Evolutionary conservation across 1,140 invertebrate species (phyloP).

Genomic region (Drosophila arizonae): DNA sequence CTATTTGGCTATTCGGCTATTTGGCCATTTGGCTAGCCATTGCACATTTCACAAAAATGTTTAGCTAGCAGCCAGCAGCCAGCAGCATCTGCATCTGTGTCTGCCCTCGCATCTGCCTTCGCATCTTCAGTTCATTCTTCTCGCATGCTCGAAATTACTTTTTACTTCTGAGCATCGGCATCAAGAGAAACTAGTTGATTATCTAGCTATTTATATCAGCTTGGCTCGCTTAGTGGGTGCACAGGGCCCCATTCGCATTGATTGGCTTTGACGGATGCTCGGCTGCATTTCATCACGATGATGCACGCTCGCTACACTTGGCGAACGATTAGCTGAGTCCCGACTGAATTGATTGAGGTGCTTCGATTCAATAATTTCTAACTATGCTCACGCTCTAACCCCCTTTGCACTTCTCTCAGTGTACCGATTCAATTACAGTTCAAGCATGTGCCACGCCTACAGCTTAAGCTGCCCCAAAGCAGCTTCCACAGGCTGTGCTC

Average conservation of each 20-base stretch:
- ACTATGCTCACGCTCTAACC: too few species aligned
- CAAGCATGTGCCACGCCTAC: too few species aligned
- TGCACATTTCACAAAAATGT: constrained; percentile 70
- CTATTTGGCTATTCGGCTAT: constrained; percentile 5
- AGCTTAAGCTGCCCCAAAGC: neutral
- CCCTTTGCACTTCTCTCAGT: too few species aligned
- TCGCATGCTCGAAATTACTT: too few species aligned
- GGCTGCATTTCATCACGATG: constrained; percentile 9
- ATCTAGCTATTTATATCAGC: constrained; percentile 29
- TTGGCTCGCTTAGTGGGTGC: constrained; percentile 16
- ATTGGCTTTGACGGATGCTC: neutral
- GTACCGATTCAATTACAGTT: too few species aligned
- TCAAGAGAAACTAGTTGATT: constrained; percentile 18
- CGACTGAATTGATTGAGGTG: too few species aligned
- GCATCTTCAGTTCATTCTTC: constrained; percentile 2
- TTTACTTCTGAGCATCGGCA: constrained; percentile 7
- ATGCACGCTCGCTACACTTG: neutral
- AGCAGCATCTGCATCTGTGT: constrained; percentile 22
- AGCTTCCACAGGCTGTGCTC: neutral
- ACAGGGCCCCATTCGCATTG: constrained; percentile 29
- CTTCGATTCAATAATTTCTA: too few species aligned
- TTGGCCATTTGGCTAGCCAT: constrained; percentile 40
- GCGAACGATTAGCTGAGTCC: neutral
- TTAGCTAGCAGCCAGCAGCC: constrained; percentile 51
- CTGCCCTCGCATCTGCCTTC: neutral